phyloP scores from a whole-genome alignment of 2,113 vertebrate genomes.

The Pachyramphus minor region DNA sequence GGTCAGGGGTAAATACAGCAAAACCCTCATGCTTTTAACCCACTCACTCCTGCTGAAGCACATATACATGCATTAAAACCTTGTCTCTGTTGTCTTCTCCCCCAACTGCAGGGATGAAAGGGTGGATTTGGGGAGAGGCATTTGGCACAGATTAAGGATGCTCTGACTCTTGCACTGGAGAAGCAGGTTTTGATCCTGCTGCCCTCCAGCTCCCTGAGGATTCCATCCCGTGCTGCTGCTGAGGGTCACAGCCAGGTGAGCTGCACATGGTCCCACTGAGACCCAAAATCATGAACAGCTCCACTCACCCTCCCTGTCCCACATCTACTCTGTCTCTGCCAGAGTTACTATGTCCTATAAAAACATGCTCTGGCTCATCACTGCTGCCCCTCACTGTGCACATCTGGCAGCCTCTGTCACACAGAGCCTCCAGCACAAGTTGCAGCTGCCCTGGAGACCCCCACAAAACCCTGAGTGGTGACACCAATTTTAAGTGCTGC shows the following conservation, averaged over 20 bases:
- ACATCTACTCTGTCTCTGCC: neutral
- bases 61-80: rapidly evolving
- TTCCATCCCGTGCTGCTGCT: neutral
- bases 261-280: neutral
- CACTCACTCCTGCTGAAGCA: neutral
- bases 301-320: neutral
- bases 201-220: neutral
- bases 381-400: neutral
- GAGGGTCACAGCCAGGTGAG: neutral
- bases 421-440: neutral
- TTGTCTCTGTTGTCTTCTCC: neutral
- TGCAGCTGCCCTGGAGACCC: neutral
- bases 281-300: neutral
- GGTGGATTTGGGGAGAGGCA: neutral
- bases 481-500: neutral
- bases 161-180: neutral
- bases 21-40: neutral
- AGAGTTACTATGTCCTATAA: neutral
- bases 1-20: neutral
- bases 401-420: neutral
- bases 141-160: neutral
- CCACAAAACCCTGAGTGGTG: neutral
- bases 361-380: too few relatives aligned
- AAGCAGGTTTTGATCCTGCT: neutral
- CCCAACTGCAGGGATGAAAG: neutral